A percentile compares a stretch with the other conserved stretches of the same genome.
These are phyloP conservation scores for Pimpla rufipes DNA, from an alignment of 2,888 invertebrate species.

Conservation along the genomic window DNA sequence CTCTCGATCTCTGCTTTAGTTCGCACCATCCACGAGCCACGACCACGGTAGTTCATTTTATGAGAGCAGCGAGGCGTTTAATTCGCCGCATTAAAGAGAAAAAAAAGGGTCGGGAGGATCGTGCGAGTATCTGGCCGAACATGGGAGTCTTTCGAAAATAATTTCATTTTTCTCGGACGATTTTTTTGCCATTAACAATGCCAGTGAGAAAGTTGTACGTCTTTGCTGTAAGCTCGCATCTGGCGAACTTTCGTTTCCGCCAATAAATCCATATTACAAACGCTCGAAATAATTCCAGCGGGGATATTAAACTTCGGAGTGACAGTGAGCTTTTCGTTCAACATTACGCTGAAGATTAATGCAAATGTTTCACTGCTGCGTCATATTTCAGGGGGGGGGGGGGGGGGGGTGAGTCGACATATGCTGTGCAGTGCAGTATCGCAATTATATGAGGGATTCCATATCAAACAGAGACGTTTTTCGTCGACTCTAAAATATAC, in stretches of 20 bases:
- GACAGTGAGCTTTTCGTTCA: background rate
- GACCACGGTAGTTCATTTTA: conserved; percentile 28
- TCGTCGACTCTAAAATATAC: too few species aligned
- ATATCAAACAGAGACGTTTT: conserved; percentile 1
- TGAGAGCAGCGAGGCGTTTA: conserved; percentile 23
- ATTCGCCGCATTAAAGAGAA: conserved; percentile 24
- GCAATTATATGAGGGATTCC: background rate
- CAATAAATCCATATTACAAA: conserved; percentile 11
- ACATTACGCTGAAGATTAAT: background rate
- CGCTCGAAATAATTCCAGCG: background rate
- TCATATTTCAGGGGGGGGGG: background rate
- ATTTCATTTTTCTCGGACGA: conserved; percentile 10
- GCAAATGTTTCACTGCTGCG: background rate
- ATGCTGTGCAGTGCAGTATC: background rate
- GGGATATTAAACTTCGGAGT: background rate
- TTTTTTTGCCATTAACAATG: conserved; percentile 1
- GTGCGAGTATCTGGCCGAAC: background rate
- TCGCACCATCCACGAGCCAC: background rate
- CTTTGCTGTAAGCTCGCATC: conserved; percentile 27
- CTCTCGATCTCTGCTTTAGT: conserved; percentile 10
- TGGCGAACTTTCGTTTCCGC: background rate
- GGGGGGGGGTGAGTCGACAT: background rate
- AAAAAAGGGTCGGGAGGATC: conserved; percentile 17
- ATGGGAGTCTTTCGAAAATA: conserved; percentile 9
- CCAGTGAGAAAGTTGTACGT: conserved; percentile 15